phyloP scores from a whole-genome alignment of 2,888 invertebrate species.

The Acholoe squamosa region DNA sequence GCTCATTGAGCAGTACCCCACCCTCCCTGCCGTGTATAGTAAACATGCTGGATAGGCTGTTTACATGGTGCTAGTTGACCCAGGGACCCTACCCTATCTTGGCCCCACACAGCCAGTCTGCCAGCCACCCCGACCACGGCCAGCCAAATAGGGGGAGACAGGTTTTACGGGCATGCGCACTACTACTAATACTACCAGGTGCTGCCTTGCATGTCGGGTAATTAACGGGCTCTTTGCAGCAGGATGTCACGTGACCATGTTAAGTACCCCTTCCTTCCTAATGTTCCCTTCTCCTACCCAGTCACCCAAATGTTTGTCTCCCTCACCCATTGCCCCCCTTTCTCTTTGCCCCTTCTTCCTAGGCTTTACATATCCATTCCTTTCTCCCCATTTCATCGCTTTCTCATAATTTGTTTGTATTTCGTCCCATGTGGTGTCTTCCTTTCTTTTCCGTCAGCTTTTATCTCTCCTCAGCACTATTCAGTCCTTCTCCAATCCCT shows the following conservation, averaged over 20 bases:
- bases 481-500: no score
- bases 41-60: background rate
- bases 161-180: background rate
- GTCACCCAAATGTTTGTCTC: no score
- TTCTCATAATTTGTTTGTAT: no score
- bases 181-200: background rate
- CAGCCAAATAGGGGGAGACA: background rate
- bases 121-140: background rate
- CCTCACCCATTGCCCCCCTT: no score
- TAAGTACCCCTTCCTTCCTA: background rate
- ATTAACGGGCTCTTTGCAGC: constrained; percentile 18
- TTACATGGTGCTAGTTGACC: background rate
- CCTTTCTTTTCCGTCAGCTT: no score
- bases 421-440: no score
- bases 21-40: no score
- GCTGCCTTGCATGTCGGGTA: constrained; percentile 25
- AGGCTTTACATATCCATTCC: no score
- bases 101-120: background rate
- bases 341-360: no score
- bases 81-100: background rate
- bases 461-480: no score
- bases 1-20: no score
- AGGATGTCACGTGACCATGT: constrained; percentile 13
- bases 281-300: background rate
- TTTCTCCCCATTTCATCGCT: no score